Conservation (phyloP, 2,113 vertebrate species). For the Dicerorhinus sumatrensis region DNA sequence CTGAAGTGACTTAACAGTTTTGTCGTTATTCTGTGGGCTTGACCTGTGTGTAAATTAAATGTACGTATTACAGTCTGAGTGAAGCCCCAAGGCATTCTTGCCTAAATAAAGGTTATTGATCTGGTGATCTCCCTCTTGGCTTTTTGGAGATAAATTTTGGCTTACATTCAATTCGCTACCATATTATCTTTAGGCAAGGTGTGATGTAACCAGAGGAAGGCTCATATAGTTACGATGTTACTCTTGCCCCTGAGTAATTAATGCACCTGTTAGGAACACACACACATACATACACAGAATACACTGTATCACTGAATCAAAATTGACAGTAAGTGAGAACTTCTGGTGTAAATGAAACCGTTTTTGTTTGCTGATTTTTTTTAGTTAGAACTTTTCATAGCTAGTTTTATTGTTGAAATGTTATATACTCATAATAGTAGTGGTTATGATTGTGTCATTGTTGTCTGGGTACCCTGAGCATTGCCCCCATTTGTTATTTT, state of each 20-base stretch:
- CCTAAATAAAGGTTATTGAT: not conserved
- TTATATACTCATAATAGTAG: not conserved
- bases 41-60: not conserved
- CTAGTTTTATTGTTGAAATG: not conserved
- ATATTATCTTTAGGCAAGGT: not conserved
- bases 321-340: not conserved
- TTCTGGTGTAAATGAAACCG: not conserved
- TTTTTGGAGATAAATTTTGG: not conserved
- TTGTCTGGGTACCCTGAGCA: not conserved
- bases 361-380: not conserved
- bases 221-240: not conserved
- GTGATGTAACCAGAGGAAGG: not conserved
- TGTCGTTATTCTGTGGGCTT: not conserved
- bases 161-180: not conserved
- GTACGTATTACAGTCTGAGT: not conserved
- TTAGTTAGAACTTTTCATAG: not conserved
- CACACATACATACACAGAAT: not conserved
- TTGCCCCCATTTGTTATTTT: not conserved
- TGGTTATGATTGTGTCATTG: not conserved
- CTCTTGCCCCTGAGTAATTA: not conserved
- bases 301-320: constrained; percentile 9
- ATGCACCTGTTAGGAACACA: not conserved
- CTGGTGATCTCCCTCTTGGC: not conserved
- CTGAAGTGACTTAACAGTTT: not conserved
- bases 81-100: not conserved